A percentile compares a stretch with the other conserved stretches of the same genome.
Conservation (phyloP, 2,888 invertebrate genomes). For the Matsumyia berberina region DNA sequence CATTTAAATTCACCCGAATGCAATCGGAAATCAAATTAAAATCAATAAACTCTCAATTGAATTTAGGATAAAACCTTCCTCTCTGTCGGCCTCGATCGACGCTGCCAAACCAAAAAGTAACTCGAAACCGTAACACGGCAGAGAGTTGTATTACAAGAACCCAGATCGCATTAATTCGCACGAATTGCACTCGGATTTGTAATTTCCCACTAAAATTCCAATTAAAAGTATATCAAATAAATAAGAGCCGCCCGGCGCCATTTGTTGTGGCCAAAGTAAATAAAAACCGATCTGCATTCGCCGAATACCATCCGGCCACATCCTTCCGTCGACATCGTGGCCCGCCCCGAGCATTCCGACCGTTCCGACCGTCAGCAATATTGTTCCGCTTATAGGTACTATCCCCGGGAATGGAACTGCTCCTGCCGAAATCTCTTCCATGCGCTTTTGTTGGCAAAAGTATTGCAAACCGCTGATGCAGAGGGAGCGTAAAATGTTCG, state of each 20-base stretch:
- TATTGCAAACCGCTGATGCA: slow-evolving; percentile 10
- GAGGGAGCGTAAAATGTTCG: slow-evolving; percentile 13
- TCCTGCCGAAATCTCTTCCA: not conserved
- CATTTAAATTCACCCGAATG: slow-evolving; percentile 2
- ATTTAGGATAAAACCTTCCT: slow-evolving; percentile 19
- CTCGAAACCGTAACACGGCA: not conserved
- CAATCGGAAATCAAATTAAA: slow-evolving; percentile 34
- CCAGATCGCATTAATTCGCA: slow-evolving; percentile 4
- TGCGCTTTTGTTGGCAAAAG: slow-evolving; percentile 31
- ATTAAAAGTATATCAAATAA: slow-evolving; percentile 71
- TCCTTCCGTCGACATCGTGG: slow-evolving; percentile 45
- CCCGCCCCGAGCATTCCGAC: not conserved
- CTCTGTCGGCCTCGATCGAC: not conserved
- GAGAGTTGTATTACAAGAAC: not conserved
- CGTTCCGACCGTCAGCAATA: not conserved
- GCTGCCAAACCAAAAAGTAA: not conserved
- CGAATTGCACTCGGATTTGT: slow-evolving; percentile 35
- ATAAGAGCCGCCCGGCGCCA: slow-evolving; percentile 43
- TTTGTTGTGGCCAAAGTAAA: slow-evolving; percentile 62
- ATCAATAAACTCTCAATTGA: slow-evolving; percentile 35
- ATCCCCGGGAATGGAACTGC: not conserved
- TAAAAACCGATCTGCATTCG: slow-evolving; percentile 53
- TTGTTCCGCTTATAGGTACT: not conserved
- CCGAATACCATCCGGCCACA: slow-evolving; percentile 17
- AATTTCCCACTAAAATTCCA: slow-evolving; percentile 67